These are phyloP conservation scores for Dromius quadrimaculatus DNA, from an alignment of 2,888 invertebrate species.

Conservation along the genomic window DNA sequence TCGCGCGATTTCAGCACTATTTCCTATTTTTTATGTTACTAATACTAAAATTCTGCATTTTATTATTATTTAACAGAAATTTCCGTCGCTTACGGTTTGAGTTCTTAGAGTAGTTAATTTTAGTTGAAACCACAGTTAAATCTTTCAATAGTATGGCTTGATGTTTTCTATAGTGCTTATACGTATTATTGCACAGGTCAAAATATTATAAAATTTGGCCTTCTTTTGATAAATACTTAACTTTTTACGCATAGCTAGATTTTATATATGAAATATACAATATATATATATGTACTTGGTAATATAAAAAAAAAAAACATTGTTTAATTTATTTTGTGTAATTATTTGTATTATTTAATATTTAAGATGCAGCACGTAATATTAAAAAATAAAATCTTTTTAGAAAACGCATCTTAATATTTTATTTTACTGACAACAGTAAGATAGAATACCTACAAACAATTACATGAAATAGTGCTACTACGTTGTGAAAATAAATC, in stretches of 20 bases:
- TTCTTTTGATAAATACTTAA: slow-evolving; percentile 29
- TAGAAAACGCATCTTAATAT: slow-evolving; percentile 24
- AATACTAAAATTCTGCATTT: background rate
- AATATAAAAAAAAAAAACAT: slow-evolving; percentile 12
- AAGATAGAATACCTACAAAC: background rate
- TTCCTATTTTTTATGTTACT: slow-evolving; percentile 18
- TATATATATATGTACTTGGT: slow-evolving; percentile 39
- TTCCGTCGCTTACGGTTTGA: slow-evolving; percentile 11
- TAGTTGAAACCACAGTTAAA: no score
- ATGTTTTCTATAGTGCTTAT: background rate
- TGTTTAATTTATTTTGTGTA: slow-evolving; percentile 49
- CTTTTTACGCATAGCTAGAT: slow-evolving; percentile 30
- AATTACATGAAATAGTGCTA: background rate
- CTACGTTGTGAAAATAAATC: background rate
- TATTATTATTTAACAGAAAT: background rate
- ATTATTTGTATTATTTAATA: slow-evolving; percentile 46
- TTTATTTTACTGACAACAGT: background rate
- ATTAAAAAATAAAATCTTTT: slow-evolving; percentile 29
- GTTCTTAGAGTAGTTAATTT: background rate
- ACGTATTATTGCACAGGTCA: slow-evolving; percentile 1
- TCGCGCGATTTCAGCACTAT: slow-evolving; percentile 12
- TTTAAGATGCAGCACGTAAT: slow-evolving; percentile 46
- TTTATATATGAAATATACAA: slow-evolving; percentile 40
- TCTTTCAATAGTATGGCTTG: slow-evolving; percentile 14
- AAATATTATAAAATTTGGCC: slow-evolving; percentile 9